These are phyloP conservation scores for Apodemia zela DNA, from an alignment of 2,888 invertebrate species.

Conservation along the genomic window DNA sequence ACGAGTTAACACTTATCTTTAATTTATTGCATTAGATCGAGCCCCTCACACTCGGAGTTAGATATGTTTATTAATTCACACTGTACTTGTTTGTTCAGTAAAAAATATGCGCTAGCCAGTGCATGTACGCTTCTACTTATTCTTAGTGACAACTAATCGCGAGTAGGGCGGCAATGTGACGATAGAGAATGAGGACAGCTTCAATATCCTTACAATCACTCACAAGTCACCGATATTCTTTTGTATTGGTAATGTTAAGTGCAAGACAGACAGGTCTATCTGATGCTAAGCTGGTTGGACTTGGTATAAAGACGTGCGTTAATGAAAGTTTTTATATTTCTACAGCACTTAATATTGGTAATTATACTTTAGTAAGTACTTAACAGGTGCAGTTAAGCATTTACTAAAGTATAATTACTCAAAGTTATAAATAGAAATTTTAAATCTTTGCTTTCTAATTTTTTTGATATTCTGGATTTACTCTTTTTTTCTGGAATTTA, in stretches of 20 bases:
- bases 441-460: too few relatives aligned
- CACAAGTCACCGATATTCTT: not conserved
- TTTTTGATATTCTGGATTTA: too few relatives aligned
- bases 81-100: not conserved
- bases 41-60: not conserved
- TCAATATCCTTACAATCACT: not conserved
- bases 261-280: not conserved
- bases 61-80: constrained; percentile 7
- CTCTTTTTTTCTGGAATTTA: too few relatives aligned
- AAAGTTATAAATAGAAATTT: too few relatives aligned
- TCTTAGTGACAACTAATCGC: not conserved
- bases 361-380: too few relatives aligned
- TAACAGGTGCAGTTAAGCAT: too few relatives aligned
- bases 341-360: too few relatives aligned
- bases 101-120: not conserved
- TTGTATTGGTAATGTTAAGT: not conserved
- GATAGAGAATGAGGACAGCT: not conserved
- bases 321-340: not conserved
- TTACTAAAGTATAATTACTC: too few relatives aligned
- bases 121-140: not conserved
- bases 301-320: not conserved
- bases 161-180: not conserved
- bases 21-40: not conserved
- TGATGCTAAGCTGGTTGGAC: not conserved
- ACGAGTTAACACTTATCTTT: not conserved